Evolutionary conservation across 2,888 invertebrate genomes (phyloP).

Genomic region (Pseudococcus viburni): DNA sequence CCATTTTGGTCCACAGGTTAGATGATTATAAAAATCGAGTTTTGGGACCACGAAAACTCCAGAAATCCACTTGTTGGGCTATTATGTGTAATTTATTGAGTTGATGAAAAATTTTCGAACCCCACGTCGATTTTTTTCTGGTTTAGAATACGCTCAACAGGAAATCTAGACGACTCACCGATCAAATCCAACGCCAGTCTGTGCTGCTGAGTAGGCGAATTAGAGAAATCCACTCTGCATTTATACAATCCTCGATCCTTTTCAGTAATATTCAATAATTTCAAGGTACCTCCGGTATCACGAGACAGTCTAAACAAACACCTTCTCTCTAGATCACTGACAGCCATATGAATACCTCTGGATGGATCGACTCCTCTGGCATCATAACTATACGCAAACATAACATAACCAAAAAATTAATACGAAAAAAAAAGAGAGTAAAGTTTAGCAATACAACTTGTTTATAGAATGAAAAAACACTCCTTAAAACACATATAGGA

Average conservation of each 20-base stretch:
- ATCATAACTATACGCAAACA: conserved; percentile 52
- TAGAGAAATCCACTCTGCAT: conserved; percentile 89
- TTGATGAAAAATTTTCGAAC: too few species aligned
- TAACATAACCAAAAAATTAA: neutral
- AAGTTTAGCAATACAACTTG: neutral
- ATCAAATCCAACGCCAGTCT: conserved; percentile 89
- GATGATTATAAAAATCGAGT: too few species aligned
- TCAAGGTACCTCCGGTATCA: conserved; percentile 76
- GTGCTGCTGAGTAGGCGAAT: conserved; percentile 90
- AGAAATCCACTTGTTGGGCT: too few species aligned
- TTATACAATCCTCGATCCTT: conserved; percentile 88
- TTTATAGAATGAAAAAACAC: neutral
- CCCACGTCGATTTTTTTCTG: too few species aligned
- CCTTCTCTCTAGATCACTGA: conserved; percentile 74
- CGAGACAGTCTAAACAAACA: conserved; percentile 83
- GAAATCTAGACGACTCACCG: conserved; percentile 76
- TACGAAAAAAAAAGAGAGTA: neutral
- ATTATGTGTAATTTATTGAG: too few species aligned
- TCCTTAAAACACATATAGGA: neutral
- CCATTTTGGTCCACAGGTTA: too few species aligned
- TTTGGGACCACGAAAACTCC: too few species aligned
- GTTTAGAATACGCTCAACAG: too few species aligned
- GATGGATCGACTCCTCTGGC: conserved; percentile 39
- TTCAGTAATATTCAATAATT: conserved; percentile 80
- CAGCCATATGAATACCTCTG: conserved; percentile 78